phyloP scores from a whole-genome alignment of 2,888 invertebrate species.

The Pelosia muscerda region DNA sequence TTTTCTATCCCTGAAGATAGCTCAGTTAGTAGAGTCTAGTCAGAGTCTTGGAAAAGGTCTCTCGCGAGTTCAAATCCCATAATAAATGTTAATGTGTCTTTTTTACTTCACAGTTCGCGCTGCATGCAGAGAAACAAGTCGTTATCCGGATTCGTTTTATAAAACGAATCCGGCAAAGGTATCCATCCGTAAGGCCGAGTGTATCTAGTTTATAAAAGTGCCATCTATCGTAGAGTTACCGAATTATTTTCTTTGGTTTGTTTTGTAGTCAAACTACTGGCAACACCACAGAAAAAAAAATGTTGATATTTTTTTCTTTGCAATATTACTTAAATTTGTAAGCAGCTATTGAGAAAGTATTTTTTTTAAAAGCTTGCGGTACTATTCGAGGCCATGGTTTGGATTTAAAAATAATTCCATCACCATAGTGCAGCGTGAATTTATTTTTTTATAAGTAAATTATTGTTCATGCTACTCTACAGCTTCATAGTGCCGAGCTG shows the following conservation, averaged over 20 bases:
- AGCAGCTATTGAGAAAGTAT: slow-evolving; percentile 21
- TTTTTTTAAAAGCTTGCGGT: slow-evolving; percentile 6
- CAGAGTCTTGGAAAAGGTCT: too few species aligned
- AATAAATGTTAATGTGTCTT: too few species aligned
- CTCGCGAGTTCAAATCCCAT: too few species aligned
- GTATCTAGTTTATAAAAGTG: slow-evolving; percentile 63
- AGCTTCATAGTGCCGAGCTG: slow-evolving; percentile 20
- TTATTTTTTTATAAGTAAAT: not conserved
- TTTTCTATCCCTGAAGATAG: too few species aligned
- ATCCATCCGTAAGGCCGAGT: slow-evolving; percentile 44
- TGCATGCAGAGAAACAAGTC: slow-evolving; percentile 36
- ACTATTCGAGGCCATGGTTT: slow-evolving; percentile 25
- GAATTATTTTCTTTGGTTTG: slow-evolving; percentile 49
- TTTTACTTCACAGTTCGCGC: slow-evolving; percentile 42
- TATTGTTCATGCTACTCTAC: not conserved
- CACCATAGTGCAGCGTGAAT: not conserved
- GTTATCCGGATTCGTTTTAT: slow-evolving; percentile 41
- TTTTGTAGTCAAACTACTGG: slow-evolving; percentile 41
- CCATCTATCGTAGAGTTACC: slow-evolving; percentile 64
- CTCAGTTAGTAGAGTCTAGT: too few species aligned
- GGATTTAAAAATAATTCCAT: not conserved
- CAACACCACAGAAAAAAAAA: slow-evolving; percentile 22
- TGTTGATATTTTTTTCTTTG: slow-evolving; percentile 29
- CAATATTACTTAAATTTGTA: slow-evolving; percentile 45
- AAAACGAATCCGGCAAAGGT: slow-evolving; percentile 39